phyloP scores from a whole-genome alignment of 2,113 vertebrate species.

The Colistium nudipinnis region DNA sequence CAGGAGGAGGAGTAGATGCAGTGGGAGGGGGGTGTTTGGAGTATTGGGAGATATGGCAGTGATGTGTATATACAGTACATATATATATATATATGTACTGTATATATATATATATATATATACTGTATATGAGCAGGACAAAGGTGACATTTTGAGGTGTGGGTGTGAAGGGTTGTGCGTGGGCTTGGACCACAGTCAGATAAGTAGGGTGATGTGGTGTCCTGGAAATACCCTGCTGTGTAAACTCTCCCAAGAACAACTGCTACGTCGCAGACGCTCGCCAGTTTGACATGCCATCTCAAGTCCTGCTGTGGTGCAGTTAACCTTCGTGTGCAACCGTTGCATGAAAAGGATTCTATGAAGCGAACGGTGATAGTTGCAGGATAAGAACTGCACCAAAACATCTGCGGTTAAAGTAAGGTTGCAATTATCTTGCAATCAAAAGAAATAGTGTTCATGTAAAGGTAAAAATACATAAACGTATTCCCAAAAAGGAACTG shows the following conservation, averaged over 20 bases:
- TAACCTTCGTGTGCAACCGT: not conserved
- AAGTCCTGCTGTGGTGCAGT: not conserved
- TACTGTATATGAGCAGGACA: conserved; percentile 27
- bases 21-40: conserved; percentile 65
- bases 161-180: conserved; percentile 44
- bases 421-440: not conserved
- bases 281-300: conserved; percentile 30
- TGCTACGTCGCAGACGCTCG: conserved; percentile 14
- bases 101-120: not conserved
- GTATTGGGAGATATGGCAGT: conserved; percentile 34
- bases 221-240: conserved; percentile 74
- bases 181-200: conserved; percentile 44
- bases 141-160: conserved; percentile 73
- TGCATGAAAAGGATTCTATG: not conserved
- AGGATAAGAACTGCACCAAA: not conserved
- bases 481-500: not conserved
- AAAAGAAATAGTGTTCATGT: not conserved
- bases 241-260: conserved; percentile 42
- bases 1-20: conserved; percentile 40
- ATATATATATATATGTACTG: not conserved
- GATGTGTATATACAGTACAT: conserved; percentile 22
- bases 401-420: not conserved
- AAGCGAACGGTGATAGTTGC: not conserved
- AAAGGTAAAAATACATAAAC: not conserved
- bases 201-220: conserved; percentile 65